Base-by-base conservation (phyloP, 2,113 vertebrate species). In the Platichthys flesus region DNA sequence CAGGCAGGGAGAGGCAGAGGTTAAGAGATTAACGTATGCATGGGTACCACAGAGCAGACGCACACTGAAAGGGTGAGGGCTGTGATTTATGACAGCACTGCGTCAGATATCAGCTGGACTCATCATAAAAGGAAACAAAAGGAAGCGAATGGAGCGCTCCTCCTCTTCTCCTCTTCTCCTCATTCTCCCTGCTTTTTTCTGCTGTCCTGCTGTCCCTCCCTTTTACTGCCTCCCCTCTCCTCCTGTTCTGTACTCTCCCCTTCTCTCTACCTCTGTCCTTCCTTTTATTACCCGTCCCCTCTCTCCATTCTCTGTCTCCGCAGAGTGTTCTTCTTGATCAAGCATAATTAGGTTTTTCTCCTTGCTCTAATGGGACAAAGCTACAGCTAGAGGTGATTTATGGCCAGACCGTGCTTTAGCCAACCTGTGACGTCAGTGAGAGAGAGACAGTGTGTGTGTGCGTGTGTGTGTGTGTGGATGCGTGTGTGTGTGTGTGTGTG, bases 301-400 rank as follows among this genome's bases (percentile, higher is more conserved):
- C 80, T 89, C 83, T 69, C 76, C 67, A 61, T 54, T 80, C 82
- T 82, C 88, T 82, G 83, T 89, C 87, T 90, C 85, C 10, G 75
- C 90, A 81, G 76, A 91, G 88, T 91, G 90, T 92, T 92, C 85
- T 89, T 90, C 82, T 86, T 92, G 90, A 93, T 92, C 85, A 88
- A 93, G 84, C 86, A 81, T 94, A 95, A 94, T 93, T 90, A 92
- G 91, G 82, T 90, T 93, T 94, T 92, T 92, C 92, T 92, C 89
- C 91, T 93, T 93, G 92, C 86, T 91, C 82, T 92, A 91, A 89
- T 86, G 85, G 92, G 90, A 92, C 90, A 91, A 90, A 92, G 87
- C 85, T 91, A 88, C 81, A 89, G 85, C 85, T 73, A 78, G 81
- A 84, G 78, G 84, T 94, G 92, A 94, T 94, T 93, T 93, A 94